Conservation (phyloP, 2,797 vertebrate species). For the Borostomias antarcticus region DNA sequence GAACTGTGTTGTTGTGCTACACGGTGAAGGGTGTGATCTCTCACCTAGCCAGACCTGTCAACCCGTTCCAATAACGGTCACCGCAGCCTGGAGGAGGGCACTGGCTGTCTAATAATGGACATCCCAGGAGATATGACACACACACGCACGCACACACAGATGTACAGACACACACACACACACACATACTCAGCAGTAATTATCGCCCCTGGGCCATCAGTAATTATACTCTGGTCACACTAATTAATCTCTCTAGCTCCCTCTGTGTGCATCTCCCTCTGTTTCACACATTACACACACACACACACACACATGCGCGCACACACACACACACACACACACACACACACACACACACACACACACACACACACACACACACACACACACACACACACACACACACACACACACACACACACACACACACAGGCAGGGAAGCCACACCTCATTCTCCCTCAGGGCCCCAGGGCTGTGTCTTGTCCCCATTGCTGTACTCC, state of each 20-base stretch:
- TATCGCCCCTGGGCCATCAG: constrained; percentile 48
- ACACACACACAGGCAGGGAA: constrained; percentile 19
- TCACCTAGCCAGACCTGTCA: constrained; percentile 31
- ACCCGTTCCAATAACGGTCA: constrained; percentile 7
- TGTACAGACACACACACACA: not conserved
- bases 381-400: constrained; percentile 25
- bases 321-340: not conserved
- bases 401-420: constrained; percentile 26
- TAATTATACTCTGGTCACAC: constrained; percentile 68
- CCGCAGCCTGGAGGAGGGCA: constrained; percentile 27
- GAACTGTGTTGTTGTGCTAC: not conserved
- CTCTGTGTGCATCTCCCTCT: constrained; percentile 26
- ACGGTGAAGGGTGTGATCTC: constrained; percentile 19
- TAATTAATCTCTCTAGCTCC: constrained; percentile 60
- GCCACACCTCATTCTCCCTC: too few species aligned
- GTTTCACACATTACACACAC: constrained; percentile 37
- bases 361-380: constrained; percentile 15
- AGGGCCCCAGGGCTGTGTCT: too few species aligned
- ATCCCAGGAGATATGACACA: constrained; percentile 40
- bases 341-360: constrained; percentile 27
- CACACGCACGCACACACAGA: constrained; percentile 8
- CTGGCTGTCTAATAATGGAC: constrained; percentile 44
- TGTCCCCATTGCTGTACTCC: too few species aligned
- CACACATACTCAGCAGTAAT: constrained; percentile 43
- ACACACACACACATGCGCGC: constrained; percentile 7